These are phyloP conservation scores for Petrocephalus zakoni DNA, from an alignment of 2,113 vertebrate species.

Conservation along the genomic window DNA sequence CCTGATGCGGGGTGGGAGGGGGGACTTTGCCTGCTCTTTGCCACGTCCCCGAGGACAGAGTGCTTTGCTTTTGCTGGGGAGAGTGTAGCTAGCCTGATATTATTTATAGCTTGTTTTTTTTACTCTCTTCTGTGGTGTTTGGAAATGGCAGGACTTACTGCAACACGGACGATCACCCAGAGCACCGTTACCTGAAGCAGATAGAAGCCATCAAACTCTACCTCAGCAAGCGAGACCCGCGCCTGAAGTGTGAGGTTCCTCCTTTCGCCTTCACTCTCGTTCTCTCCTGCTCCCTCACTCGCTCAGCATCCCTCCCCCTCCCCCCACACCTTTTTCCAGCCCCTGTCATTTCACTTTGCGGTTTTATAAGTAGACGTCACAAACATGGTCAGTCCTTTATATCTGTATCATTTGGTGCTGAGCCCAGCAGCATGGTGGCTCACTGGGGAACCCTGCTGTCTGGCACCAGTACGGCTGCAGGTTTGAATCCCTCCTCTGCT, in stretches of 20 bases:
- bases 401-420: background rate
- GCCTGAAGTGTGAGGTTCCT: slow-evolving; percentile 77
- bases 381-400: background rate
- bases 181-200: slow-evolving; percentile 85
- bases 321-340: background rate
- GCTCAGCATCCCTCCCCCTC: background rate
- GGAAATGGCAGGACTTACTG: slow-evolving; percentile 80
- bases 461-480: background rate
- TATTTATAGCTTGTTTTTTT: background rate
- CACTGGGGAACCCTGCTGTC: background rate
- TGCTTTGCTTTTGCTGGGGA: background rate
- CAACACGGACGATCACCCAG: slow-evolving; percentile 85
- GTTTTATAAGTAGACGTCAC: background rate
- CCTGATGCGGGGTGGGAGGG: slow-evolving; percentile 25
- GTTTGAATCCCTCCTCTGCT: background rate
- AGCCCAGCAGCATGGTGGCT: background rate
- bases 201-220: slow-evolving; percentile 90
- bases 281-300: background rate
- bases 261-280: background rate
- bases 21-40: slow-evolving; percentile 27
- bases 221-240: slow-evolving; percentile 82
- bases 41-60: background rate
- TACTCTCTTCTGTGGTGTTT: background rate
- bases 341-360: background rate
- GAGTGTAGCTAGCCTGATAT: background rate